Evolutionary conservation across 64 coral and sea anemone genomes (phyloP).

Genomic region (Montipora foliosa): DNA sequence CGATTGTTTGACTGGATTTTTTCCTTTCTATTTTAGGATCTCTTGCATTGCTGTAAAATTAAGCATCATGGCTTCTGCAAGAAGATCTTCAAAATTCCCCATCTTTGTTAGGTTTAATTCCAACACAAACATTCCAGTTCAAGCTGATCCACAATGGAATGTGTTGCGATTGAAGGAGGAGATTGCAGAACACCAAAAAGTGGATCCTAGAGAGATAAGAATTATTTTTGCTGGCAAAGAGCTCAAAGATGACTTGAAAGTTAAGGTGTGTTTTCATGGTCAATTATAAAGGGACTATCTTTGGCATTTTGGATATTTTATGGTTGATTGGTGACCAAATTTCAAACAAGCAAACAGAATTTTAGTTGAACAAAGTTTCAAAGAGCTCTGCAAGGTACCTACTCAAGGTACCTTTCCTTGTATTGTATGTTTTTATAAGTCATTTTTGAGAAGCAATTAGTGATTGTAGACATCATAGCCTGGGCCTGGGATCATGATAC

Average conservation of each 20-base stretch:
- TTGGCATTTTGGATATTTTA: no score
- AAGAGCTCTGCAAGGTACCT: no score
- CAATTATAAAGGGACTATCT: neutral
- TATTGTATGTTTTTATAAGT: no score
- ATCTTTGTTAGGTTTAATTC: conserved; percentile 93
- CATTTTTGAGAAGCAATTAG: no score
- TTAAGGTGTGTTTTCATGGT: conserved; percentile 34
- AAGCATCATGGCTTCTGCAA: neutral
- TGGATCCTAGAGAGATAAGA: conserved; percentile 78
- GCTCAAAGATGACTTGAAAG: conserved; percentile 68
- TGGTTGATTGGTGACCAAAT: no score
- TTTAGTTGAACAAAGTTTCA: no score
- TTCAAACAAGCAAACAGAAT: no score
- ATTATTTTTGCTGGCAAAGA: conserved; percentile 93
- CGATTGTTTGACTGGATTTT: no score
- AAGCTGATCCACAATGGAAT: conserved; percentile 69
- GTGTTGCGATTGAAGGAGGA: conserved; percentile 75
- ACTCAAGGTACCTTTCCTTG: no score
- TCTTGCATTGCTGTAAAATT: neutral
- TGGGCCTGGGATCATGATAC: no score
- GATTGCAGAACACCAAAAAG: conserved; percentile 53
- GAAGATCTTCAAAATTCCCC: conserved; percentile 19
- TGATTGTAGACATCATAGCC: no score
- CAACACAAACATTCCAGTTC: conserved; percentile 82
- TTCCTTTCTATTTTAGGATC: neutral